Evolutionary conservation across 1,140 invertebrate species (phyloP), one percentile per base, ranked within the genome.

Genomic region (Heliothis virescens): DNA sequence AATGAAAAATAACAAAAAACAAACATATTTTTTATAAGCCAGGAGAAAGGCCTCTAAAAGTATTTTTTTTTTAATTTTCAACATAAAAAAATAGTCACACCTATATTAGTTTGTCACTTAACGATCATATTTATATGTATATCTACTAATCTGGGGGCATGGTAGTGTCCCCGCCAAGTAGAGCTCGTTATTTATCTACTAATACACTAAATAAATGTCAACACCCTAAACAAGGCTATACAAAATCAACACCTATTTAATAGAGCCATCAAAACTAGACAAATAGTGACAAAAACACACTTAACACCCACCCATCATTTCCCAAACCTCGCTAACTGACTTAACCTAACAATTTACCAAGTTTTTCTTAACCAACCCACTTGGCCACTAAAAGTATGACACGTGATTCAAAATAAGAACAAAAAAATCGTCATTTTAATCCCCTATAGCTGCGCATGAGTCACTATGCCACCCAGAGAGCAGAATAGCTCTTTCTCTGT

Each of bases 401-500:
- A 82, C 69, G 71, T 60, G 74, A 26, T 59, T 62, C 53, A 62
- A 85, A 84, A 82, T 41, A 87, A 83, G 65, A 81, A 85, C 85
- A 86, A 84, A 83, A 71, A 53, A 73, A 73, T 0, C 16, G 16
- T 15, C 47, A 71, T 79, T 75, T 83, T 82, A 86, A 86, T 85
- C 83, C 83, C 79, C 67, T 81, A 76, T 82, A 82, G 62, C 72
- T 41, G 62, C 52, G 29, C 52, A 34, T 90, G 89, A 90, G 48
- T 90, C 89, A 90, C 82, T 83, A 84, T 87, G 80, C 93, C 93
- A 94, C 93, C 93, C 93, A 94, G 82, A 81, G 85, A 81, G 90
- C 82, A 69, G 65, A 29, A 41, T 41, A 41, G 5, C 12, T 16
- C 83, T 34, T 1, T 91, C 87, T 79, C 87, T 34, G 26, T 90